Conservation (phyloP, 1,140 invertebrate species). For the Cylas formicarius region DNA sequence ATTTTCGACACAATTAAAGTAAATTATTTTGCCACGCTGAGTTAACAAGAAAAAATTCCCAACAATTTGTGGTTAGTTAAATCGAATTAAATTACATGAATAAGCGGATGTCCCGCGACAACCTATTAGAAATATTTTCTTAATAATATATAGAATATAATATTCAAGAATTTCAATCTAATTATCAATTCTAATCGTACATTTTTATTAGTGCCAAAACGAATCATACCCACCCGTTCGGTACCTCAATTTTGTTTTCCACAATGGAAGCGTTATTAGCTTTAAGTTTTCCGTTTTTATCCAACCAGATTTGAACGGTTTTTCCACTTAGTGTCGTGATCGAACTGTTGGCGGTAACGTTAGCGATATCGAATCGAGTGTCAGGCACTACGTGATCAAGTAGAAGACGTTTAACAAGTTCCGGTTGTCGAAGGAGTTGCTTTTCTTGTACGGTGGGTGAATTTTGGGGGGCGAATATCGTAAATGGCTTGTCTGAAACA, state of each 20-base stretch:
- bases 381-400: conserved; percentile 51
- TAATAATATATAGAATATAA: too few relatives aligned
- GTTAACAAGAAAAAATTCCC: too few relatives aligned
- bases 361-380: conserved; percentile 39
- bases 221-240: conserved; percentile 35
- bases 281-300: conserved; percentile 38
- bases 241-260: conserved; percentile 39
- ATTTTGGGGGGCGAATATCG: conserved; percentile 52
- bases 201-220: too few relatives aligned
- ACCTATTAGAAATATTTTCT: too few relatives aligned
- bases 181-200: too few relatives aligned
- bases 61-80: too few relatives aligned
- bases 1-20: too few relatives aligned
- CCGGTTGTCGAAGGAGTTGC: conserved; percentile 40
- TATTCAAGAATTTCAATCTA: too few relatives aligned
- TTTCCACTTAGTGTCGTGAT: conserved; percentile 48
- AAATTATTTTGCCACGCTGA: too few relatives aligned
- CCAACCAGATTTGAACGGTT: conserved; percentile 43
- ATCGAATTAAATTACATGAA: too few relatives aligned
- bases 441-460: conserved; percentile 44
- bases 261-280: conserved; percentile 45
- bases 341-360: conserved; percentile 41
- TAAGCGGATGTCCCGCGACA: too few relatives aligned
- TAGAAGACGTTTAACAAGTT: conserved; percentile 47
- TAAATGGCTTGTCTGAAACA: conserved; percentile 50